Evolutionary conservation across 2,797 vertebrate genomes (phyloP).

Genomic region (Chaetophractus vellerosus): DNA sequence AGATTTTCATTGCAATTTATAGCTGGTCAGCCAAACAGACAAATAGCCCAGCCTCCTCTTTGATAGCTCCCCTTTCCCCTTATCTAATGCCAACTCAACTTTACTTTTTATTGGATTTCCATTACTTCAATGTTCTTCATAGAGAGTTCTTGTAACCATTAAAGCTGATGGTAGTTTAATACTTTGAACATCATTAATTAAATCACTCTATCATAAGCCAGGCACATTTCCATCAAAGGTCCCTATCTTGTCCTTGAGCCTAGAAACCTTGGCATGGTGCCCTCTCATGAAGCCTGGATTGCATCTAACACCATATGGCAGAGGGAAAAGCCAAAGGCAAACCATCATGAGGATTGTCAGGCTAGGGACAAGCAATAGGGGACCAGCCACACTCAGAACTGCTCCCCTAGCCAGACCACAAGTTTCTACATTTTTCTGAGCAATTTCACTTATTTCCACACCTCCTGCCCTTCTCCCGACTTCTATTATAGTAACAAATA

Average conservation of each 20-base stretch:
- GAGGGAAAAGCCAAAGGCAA: slow-evolving; percentile 36
- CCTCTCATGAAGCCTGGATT: slow-evolving; percentile 47
- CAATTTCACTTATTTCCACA: neutral
- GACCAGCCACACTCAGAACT: neutral
- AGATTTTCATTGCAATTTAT: slow-evolving; percentile 77
- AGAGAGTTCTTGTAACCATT: slow-evolving; percentile 66
- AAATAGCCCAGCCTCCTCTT: slow-evolving; percentile 58
- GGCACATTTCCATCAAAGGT: slow-evolving; percentile 75
- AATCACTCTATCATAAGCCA: slow-evolving; percentile 57
- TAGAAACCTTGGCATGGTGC: slow-evolving; percentile 50
- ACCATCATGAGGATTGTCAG: slow-evolving; percentile 24
- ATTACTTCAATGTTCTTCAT: slow-evolving; percentile 70
- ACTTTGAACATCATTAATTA: slow-evolving; percentile 75
- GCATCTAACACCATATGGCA: slow-evolving; percentile 67
- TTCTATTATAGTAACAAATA: slow-evolving; percentile 22
- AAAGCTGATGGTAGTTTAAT: slow-evolving; percentile 72
- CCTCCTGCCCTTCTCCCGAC: neutral
- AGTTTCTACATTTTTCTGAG: neutral
- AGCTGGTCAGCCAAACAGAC: slow-evolving; percentile 65
- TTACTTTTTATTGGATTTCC: slow-evolving; percentile 83
- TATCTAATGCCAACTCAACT: slow-evolving; percentile 74
- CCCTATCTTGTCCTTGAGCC: slow-evolving; percentile 70
- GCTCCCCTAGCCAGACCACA: neutral
- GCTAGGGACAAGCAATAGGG: neutral
- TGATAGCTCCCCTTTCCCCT: slow-evolving; percentile 62